Conservation (phyloP, 2,888 invertebrate genomes). For the Perithous albicinctus region DNA sequence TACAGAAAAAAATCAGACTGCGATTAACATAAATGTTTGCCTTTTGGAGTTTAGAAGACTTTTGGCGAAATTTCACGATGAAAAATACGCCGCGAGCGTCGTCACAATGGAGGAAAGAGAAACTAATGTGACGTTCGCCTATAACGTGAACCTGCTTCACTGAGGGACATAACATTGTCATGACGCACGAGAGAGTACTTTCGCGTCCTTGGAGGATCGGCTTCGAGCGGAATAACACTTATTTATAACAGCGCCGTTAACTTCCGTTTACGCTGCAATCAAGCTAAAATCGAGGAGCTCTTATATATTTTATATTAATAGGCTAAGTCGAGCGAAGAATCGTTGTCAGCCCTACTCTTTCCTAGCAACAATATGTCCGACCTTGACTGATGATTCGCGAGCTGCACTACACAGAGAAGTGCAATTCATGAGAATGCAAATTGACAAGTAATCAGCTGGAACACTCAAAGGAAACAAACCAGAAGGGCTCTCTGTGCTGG, state of each 20-base stretch:
- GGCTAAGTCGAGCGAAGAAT: neutral
- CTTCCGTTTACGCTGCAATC: neutral
- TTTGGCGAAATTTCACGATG: neutral
- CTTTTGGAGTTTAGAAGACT: neutral
- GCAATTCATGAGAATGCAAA: slow-evolving; percentile 8
- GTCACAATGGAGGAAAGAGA: neutral
- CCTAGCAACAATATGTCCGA: neutral
- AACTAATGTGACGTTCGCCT: neutral
- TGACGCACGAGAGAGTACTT: slow-evolving; percentile 28
- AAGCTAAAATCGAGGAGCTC: neutral
- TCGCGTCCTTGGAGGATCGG: slow-evolving; percentile 11
- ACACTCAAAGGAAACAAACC: neutral
- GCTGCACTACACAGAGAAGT: neutral
- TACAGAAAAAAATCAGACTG: no score
- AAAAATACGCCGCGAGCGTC: slow-evolving; percentile 4
- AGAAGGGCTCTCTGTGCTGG: neutral
- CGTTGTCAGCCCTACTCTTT: neutral
- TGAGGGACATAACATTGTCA: slow-evolving; percentile 13
- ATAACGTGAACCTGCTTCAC: slow-evolving; percentile 15
- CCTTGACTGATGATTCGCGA: slow-evolving; percentile 21
- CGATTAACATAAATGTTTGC: neutral
- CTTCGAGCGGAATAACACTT: neutral
- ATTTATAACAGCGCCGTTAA: neutral
- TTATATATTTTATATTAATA: slow-evolving; percentile 1
- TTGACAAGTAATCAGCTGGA: slow-evolving; percentile 14